A percentile compares a stretch with the other conserved stretches of the same genome.
Conservation (phyloP, 2,113 vertebrate species). For the Leuciscus idus region DNA sequence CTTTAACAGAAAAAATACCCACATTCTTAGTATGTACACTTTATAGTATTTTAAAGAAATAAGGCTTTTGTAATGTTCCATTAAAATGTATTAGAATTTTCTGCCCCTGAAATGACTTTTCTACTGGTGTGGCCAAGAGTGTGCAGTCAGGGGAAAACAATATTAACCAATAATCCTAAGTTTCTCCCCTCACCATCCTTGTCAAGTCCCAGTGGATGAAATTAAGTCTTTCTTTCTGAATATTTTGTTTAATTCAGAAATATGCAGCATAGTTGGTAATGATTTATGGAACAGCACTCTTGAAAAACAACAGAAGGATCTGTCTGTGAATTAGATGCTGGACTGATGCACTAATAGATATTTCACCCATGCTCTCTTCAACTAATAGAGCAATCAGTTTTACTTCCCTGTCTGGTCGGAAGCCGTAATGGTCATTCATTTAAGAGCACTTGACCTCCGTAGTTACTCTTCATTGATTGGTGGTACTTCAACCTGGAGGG, state of each 20-base stretch:
- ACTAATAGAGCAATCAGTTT: slow-evolving; percentile 27
- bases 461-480: slow-evolving; percentile 36
- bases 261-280: background rate
- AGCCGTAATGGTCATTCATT: slow-evolving; percentile 4
- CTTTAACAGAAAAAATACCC: background rate
- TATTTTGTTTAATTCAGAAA: background rate
- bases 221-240: background rate
- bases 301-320: background rate
- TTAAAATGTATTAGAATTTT: background rate
- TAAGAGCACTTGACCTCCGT: slow-evolving; percentile 27
- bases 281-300: background rate
- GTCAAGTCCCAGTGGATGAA: background rate
- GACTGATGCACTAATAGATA: background rate
- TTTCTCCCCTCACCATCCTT: background rate
- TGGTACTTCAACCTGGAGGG: slow-evolving; percentile 14
- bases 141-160: background rate
- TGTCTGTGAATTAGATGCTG: slow-evolving; percentile 15
- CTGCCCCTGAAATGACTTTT: background rate
- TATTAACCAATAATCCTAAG: background rate
- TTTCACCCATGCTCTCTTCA: slow-evolving; percentile 14
- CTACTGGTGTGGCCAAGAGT: background rate
- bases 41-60: background rate
- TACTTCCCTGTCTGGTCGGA: background rate
- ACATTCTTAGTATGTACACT: background rate
- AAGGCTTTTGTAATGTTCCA: background rate